phyloP scores from a whole-genome alignment of 2,113 vertebrate genomes.

The Prunella himalayana region DNA sequence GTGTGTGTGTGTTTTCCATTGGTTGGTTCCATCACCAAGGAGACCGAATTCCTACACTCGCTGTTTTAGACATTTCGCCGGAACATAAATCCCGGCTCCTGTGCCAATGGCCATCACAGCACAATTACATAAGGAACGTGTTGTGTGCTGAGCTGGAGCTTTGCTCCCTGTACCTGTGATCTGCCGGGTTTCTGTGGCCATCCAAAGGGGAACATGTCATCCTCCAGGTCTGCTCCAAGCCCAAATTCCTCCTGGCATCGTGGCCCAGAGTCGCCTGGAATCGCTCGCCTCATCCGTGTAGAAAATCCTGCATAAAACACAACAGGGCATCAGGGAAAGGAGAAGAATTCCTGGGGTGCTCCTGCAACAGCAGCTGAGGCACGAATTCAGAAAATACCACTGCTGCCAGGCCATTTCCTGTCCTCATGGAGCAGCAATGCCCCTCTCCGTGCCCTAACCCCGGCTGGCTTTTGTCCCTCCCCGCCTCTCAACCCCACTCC shows the following conservation, averaged over 20 bases:
- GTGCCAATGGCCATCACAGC: constrained; percentile 10
- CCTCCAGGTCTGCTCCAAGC: not conserved
- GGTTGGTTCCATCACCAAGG: constrained; percentile 53
- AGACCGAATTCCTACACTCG: not conserved
- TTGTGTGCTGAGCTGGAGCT: not conserved
- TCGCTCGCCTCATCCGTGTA: fast-evolving
- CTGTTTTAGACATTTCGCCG: not conserved
- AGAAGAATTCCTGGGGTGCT: not conserved
- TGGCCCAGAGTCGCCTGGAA: fast-evolving
- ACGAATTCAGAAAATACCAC: not conserved
- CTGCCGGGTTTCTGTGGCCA: fast-evolving
- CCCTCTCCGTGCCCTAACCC: not conserved
- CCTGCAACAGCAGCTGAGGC: not conserved
- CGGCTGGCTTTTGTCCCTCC: not conserved
- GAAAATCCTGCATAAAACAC: not conserved
- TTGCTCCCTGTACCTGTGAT: not conserved
- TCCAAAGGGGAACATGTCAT: not conserved
- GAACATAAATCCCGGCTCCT: not conserved
- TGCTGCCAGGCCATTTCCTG: not conserved
- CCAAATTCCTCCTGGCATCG: fast-evolving
- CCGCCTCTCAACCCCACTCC: fast-evolving
- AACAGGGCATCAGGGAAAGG: not conserved
- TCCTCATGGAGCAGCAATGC: not conserved
- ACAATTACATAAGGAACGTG: not conserved
- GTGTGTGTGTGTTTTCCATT: not conserved